Evolutionary conservation across 92 coral and sea anemone genomes (phyloP).

Genomic region (Isaurus tuberculatus): DNA sequence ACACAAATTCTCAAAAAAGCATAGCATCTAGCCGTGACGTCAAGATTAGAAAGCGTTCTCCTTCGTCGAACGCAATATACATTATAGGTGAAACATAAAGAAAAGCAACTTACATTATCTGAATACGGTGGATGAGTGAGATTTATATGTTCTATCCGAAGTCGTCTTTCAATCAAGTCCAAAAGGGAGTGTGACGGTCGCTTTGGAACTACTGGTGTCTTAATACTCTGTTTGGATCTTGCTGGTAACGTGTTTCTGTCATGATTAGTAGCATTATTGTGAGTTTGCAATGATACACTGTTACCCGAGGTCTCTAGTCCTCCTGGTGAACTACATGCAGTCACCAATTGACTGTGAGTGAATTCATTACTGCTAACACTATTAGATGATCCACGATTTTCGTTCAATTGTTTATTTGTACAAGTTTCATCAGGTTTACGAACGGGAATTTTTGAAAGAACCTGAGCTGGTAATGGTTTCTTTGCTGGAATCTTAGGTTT

Average conservation of each 20-base stretch:
- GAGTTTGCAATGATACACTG: not conserved
- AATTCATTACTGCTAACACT: slow-evolving; percentile 34
- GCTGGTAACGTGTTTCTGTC: slow-evolving; percentile 47
- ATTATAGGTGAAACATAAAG: not conserved
- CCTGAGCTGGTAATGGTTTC: slow-evolving; percentile 39
- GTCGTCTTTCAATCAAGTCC: slow-evolving; percentile 88
- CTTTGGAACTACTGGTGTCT: slow-evolving; percentile 77
- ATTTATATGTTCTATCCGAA: slow-evolving; percentile 87
- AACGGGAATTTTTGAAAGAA: not conserved
- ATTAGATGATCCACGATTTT: slow-evolving; percentile 12
- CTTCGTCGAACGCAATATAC: too few relatives aligned
- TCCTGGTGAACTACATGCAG: slow-evolving; percentile 36
- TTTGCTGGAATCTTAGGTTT: slow-evolving; percentile 82
- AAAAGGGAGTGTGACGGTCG: slow-evolving; percentile 81
- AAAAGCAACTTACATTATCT: slow-evolving; percentile 62
- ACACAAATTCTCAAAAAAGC: too few relatives aligned
- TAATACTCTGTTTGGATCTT: slow-evolving; percentile 18
- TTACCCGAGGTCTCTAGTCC: slow-evolving; percentile 18
- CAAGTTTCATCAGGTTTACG: not conserved
- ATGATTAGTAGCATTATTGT: slow-evolving; percentile 41
- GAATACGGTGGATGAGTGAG: slow-evolving; percentile 88
- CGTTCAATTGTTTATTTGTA: not conserved
- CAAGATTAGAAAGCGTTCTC: too few relatives aligned
- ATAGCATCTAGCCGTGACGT: too few relatives aligned
- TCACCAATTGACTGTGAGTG: slow-evolving; percentile 4